These are phyloP conservation scores for Zaprionus ghesquierei DNA, from an alignment of 1,140 invertebrate species.

Conservation along the genomic window DNA sequence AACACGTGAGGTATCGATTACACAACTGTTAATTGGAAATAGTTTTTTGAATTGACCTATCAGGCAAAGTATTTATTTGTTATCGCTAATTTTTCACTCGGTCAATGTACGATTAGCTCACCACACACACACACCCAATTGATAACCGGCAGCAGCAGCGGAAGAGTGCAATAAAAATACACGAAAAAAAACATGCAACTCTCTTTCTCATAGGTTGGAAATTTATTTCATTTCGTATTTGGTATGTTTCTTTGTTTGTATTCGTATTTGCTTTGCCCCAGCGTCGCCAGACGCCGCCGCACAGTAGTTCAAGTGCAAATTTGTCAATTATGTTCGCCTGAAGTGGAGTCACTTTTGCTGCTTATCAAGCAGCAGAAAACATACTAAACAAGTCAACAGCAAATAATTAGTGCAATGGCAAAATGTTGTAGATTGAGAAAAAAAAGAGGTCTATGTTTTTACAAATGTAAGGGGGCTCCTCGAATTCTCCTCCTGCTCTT, in stretches of 20 bases:
- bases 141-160: neutral
- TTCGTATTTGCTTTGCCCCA: neutral
- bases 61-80: neutral
- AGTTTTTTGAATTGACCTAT: neutral
- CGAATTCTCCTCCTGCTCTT: too few relatives aligned
- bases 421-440: slow-evolving; percentile 51
- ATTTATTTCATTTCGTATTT: neutral
- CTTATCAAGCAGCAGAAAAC: slow-evolving; percentile 43
- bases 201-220: neutral
- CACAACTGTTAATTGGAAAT: neutral
- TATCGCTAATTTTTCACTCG: slow-evolving; percentile 1
- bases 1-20: neutral
- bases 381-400: slow-evolving; percentile 53
- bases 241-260: neutral
- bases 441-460: slow-evolving; percentile 13
- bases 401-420: slow-evolving; percentile 72
- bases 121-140: neutral
- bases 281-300: neutral
- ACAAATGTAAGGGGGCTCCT: too few relatives aligned
- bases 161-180: neutral
- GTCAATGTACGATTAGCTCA: slow-evolving; percentile 39
- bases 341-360: slow-evolving; percentile 58
- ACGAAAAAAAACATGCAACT: too few relatives aligned
- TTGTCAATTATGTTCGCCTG: slow-evolving; percentile 73
- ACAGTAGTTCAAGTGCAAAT: slow-evolving; percentile 79